phyloP scores from a whole-genome alignment of 2,113 vertebrate genomes.

The Menidia beryllina region DNA sequence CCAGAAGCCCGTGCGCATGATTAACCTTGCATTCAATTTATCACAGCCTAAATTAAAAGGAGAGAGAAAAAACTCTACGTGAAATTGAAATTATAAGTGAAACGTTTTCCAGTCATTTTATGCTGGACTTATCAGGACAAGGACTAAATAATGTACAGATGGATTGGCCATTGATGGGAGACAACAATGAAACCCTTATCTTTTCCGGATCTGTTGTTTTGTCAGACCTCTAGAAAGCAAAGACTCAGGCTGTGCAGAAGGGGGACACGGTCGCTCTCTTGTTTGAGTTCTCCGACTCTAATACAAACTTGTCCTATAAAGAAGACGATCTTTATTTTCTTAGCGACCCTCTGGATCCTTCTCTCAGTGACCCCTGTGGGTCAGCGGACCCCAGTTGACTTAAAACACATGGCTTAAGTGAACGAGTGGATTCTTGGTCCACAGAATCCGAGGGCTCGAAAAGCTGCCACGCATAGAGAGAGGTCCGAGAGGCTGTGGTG shows the following conservation, averaged over 20 bases:
- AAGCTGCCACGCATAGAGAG: conserved; percentile 1
- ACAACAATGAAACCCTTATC: conserved; percentile 19
- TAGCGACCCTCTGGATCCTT: conserved; percentile 8
- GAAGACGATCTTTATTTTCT: conserved; percentile 21
- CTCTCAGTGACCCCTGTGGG: conserved; percentile 46
- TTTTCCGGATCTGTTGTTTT: conserved; percentile 9
- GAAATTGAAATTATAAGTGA: conserved; percentile 3
- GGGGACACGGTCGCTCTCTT: too few relatives aligned
- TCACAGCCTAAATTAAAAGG: not conserved
- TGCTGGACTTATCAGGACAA: not conserved
- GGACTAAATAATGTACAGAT: too few relatives aligned
- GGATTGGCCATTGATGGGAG: not conserved
- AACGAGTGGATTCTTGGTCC: conserved; percentile 48
- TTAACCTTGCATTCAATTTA: not conserved
- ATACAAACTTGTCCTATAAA: not conserved
- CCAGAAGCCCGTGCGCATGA: not conserved
- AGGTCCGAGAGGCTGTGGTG: not conserved
- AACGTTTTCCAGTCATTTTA: not conserved
- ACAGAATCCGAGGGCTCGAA: conserved; percentile 21
- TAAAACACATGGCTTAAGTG: conserved; percentile 65
- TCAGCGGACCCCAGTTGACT: conserved; percentile 56
- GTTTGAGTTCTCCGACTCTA: not conserved
- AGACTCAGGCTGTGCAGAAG: not conserved
- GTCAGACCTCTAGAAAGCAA: not conserved
- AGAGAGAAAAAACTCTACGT: not conserved